Conservation (phyloP, 2,797 vertebrate genomes). For the Hipposideros larvatus region DNA sequence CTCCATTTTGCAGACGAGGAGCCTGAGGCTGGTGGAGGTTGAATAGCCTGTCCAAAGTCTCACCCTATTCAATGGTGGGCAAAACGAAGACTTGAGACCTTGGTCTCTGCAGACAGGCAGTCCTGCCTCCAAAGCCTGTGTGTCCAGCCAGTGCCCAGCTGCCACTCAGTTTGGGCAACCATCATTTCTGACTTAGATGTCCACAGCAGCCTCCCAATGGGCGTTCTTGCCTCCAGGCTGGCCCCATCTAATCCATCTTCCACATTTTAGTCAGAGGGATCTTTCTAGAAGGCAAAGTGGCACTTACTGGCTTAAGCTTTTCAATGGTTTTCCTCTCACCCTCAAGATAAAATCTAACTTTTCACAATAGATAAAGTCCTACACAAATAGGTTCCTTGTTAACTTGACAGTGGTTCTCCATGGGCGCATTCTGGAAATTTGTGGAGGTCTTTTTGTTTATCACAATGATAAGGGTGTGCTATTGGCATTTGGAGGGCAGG, state of each 20-base stretch:
- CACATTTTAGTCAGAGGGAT: neutral
- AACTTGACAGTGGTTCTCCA: neutral
- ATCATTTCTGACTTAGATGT: neutral
- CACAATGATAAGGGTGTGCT: neutral
- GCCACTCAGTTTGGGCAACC: neutral
- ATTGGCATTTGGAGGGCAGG: neutral
- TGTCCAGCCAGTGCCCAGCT: neutral
- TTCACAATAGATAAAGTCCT: neutral
- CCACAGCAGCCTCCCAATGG: neutral
- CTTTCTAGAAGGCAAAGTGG: conserved; percentile 20
- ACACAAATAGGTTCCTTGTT: neutral
- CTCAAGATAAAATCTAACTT: neutral
- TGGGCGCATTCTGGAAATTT: neutral
- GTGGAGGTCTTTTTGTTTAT: neutral
- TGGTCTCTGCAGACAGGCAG: neutral
- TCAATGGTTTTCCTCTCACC: neutral
- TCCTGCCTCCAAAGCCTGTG: neutral
- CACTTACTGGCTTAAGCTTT: neutral
- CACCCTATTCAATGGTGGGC: neutral
- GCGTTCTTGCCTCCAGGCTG: neutral
- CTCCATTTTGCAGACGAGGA: neutral
- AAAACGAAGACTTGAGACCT: neutral
- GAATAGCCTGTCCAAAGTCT: neutral
- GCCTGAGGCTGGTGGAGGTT: neutral
- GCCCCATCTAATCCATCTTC: neutral